Evolutionary conservation across 2,113 vertebrate genomes (phyloP), one percentile per base, ranked within the genome.

Genomic region (Phylloscopus whistleri): DNA sequence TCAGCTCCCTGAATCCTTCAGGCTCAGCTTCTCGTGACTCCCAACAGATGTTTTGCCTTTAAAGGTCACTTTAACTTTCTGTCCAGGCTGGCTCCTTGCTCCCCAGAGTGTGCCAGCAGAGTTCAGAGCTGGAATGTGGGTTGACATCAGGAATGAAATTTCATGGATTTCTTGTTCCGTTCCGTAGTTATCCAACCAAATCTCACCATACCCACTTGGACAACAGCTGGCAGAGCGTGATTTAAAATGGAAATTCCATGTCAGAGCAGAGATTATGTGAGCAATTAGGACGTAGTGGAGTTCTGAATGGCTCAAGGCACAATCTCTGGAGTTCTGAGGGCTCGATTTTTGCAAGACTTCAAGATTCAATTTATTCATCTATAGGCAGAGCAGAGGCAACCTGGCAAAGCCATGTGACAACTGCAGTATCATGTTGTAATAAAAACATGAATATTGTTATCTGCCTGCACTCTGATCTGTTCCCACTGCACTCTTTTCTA

Each of bases 1-100:
- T n/a, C 52, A 53, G 69, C 74, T 76, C 78, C 92, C 66, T 41
- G 21, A 16, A 62, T 37, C 70, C 9, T 0, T 46, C 39, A 16
- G n/a, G 16, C 76, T 66, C 56, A 76, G 66, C 82, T 73, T 62
- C 79, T 30, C 58, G 4, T 49, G 85, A 3, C 75, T 95, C 75
- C 28, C 63, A 10, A 4, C 86, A 87, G 88, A 84, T 59, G 75
- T 86, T 97, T 84, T 90, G 55, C 88, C 93, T 97, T 94, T 86
- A 58, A 93, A 94, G 92, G 86, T 80, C 88, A 49, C 89, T 74
- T 41, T 4, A 67, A 11, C 63, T 72, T 15, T 31, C 48, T 69
- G 89, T 52, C 58, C 63, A 49, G 83, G 48, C 75, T 8, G 52
- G 83, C 89, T 86, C 49, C 62, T 89, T 9, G 27, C 74, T 78